Base-by-base conservation (phyloP, 2,113 vertebrate genomes). In the Pseudorhombus dupliciocellatus region DNA sequence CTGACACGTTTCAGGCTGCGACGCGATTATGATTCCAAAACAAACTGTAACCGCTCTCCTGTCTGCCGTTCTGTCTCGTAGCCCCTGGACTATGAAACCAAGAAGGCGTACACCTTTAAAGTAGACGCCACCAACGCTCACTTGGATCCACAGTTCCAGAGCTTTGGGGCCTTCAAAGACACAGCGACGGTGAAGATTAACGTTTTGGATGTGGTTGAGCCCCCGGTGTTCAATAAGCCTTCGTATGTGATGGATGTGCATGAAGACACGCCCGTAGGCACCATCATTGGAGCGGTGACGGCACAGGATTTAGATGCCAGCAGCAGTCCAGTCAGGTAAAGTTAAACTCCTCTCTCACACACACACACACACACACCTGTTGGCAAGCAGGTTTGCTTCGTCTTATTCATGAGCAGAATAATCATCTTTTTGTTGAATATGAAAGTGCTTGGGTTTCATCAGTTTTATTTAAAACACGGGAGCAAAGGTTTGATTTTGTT, bases 51-150 rank as follows among this genome's bases (percentile, higher is more conserved):
- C 21, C 50, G 6, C 14, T 0, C 11, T 67, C 14, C 30, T 34
- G 5, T 83, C 4, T 42, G 14, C 9, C 7, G 10, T 66, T 48
- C 79, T 77, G 4, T 53, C 34, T n/a, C 31, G 1, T 1, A 99
- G 98, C 94, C 95, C 0, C 73, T 99, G 86, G 98, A 99, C 85
- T 99, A 96, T 57, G 98, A 99, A 92, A 96, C 93, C 0, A 99
- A 98, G 92, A 98, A 98, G 75, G 95, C 96, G 0, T 99, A 99
- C 50, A 98, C 97, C 55, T 99, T 99, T 66, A 99, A 98, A 91
- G 98, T 99, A 0, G 97, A 99, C 66, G 98, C 98, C 24, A 94
- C 97, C 66, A 99, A 99, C 57, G 87, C 94, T 5, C 95, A 98
- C 79, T 91, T 97, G 52, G 98, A 99, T 81, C 94, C 96, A 28